Conservation (phyloP, 2,113 vertebrate species). For the Hyla sarda region DNA sequence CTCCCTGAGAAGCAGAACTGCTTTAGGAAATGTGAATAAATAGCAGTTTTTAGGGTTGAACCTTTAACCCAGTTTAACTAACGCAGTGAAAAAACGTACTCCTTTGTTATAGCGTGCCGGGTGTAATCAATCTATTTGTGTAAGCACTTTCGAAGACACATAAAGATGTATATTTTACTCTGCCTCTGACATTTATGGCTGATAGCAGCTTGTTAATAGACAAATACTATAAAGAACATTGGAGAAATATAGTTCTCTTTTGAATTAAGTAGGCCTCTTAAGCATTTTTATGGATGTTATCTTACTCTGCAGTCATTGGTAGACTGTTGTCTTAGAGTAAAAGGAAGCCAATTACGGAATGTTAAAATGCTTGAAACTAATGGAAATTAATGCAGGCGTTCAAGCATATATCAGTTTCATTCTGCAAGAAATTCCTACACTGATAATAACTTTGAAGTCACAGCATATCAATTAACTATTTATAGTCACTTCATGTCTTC, state of each 20-base stretch:
- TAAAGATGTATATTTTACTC: slow-evolving; percentile 51
- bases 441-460: neutral
- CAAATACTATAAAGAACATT: slow-evolving; percentile 34
- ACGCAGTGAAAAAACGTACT: slow-evolving; percentile 38
- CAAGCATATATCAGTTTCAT: neutral
- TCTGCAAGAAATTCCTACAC: neutral
- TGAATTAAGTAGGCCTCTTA: slow-evolving; percentile 17
- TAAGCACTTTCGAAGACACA: slow-evolving; percentile 37
- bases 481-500: neutral
- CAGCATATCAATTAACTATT: neutral
- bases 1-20: slow-evolving; percentile 44
- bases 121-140: slow-evolving; percentile 41
- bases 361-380: slow-evolving; percentile 24
- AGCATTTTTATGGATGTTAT: slow-evolving; percentile 34
- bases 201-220: slow-evolving; percentile 30
- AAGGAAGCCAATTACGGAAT: slow-evolving; percentile 22
- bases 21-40: slow-evolving; percentile 52
- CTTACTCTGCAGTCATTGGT: slow-evolving; percentile 15
- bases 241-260: slow-evolving; percentile 29
- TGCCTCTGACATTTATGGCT: slow-evolving; percentile 47
- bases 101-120: slow-evolving; percentile 16
- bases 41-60: slow-evolving; percentile 49
- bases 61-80: slow-evolving; percentile 38
- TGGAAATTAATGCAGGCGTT: slow-evolving; percentile 16
- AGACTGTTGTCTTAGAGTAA: slow-evolving; percentile 3